Evolutionary conservation across 2,888 invertebrate genomes (phyloP).

Genomic region (Ochropleura leucogaster): DNA sequence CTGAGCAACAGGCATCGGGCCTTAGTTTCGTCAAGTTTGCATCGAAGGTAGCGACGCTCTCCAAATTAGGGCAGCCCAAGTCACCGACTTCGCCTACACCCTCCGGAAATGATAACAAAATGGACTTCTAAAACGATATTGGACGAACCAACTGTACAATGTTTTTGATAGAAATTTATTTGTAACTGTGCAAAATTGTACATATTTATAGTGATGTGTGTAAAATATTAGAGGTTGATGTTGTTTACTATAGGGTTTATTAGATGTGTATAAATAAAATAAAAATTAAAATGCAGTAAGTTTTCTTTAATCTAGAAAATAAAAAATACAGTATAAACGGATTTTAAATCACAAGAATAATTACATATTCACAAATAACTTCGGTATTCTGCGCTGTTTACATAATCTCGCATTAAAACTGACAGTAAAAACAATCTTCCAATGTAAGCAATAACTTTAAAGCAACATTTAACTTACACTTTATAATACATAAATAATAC

Average conservation of each 20-base stretch:
- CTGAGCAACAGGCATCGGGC: slow-evolving; percentile 83
- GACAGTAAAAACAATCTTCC: slow-evolving; percentile 87
- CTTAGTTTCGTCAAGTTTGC: slow-evolving; percentile 86
- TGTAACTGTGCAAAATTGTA: not conserved
- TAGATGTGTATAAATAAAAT: slow-evolving; percentile 66
- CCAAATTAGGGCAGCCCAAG: slow-evolving; percentile 83
- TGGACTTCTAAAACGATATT: slow-evolving; percentile 77
- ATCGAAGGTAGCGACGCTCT: slow-evolving; percentile 83
- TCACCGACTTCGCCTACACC: slow-evolving; percentile 83
- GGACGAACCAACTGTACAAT: not conserved
- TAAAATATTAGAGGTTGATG: not conserved
- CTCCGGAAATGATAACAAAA: slow-evolving; percentile 76
- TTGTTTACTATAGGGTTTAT: slow-evolving; percentile 15
- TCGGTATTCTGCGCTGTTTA: slow-evolving; percentile 82
- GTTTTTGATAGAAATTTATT: slow-evolving; percentile 25
- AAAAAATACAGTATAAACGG: slow-evolving; percentile 90
- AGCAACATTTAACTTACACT: slow-evolving; percentile 89
- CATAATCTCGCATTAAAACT: slow-evolving; percentile 85
- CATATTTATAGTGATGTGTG: not conserved
- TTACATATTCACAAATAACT: slow-evolving; percentile 91
- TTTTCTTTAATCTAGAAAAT: slow-evolving; percentile 91
- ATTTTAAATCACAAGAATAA: slow-evolving; percentile 91
- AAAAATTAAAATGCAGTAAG: slow-evolving; percentile 83
- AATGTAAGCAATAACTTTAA: slow-evolving; percentile 88
- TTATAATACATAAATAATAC: slow-evolving; percentile 90